These are phyloP conservation scores for Drosophila dunni DNA, from an alignment of 1,140 invertebrate genomes.

Conservation along the genomic window DNA sequence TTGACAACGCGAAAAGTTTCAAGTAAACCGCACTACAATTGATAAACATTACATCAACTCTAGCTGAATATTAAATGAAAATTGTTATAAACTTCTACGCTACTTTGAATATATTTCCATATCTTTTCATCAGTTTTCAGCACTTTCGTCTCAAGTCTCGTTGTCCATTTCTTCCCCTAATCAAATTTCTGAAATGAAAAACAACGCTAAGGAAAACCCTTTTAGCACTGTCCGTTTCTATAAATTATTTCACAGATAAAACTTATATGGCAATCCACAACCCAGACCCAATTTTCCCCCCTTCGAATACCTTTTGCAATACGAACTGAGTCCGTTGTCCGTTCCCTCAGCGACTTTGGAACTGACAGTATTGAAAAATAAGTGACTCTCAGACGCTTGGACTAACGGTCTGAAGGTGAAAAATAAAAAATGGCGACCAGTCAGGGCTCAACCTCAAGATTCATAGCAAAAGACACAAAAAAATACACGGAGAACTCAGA, in stretches of 20 bases:
- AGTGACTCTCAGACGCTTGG: conserved; percentile 35
- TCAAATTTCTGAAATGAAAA: conserved; percentile 26
- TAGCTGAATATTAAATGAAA: neutral
- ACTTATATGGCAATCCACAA: conserved; percentile 48
- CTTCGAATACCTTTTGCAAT: conserved; percentile 41
- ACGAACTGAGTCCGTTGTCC: conserved; percentile 15
- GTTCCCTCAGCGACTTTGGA: conserved; percentile 66
- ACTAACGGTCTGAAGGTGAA: conserved; percentile 23
- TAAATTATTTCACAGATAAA: conserved; percentile 72
- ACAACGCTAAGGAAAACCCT: conserved; percentile 38
- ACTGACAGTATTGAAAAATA: conserved; percentile 77
- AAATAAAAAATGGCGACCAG: conserved; percentile 76
- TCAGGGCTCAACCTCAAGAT: conserved; percentile 75
- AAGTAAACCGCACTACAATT: conserved; percentile 20
- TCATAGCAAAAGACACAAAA: conserved; percentile 70
- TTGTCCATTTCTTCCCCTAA: neutral
- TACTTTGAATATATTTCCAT: too few relatives aligned
- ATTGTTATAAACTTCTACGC: neutral
- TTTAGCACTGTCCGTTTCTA: conserved; percentile 56
- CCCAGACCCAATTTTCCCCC: neutral
- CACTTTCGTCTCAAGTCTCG: neutral
- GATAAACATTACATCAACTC: neutral
- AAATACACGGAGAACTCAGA: conserved; percentile 22
- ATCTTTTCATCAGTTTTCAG: neutral
- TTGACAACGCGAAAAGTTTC: conserved; percentile 1